Base-by-base conservation (phyloP, 2,113 vertebrate species). In the Cynocephalus volans region DNA sequence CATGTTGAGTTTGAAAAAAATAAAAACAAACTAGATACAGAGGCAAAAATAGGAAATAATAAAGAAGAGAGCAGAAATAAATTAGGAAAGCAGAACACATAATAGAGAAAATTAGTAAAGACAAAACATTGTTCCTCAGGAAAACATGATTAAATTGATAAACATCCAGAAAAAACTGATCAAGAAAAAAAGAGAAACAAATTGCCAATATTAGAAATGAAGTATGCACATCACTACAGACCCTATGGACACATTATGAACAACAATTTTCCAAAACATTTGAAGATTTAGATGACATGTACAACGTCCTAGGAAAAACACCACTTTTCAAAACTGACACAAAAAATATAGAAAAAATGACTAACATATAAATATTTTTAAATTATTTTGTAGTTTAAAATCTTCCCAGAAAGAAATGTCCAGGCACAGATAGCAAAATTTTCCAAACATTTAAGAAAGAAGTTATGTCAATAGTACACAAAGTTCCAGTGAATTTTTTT, bases 141-240 rank as follows among this genome's bases (percentile, higher is more conserved):
- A 64, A 50, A 92, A 31, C 13, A 76, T 36, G 3, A 54, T 52
- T 50, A 54, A 73, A 79, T 9, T 45, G 21, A 92, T 88, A 73
- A 79, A 54, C 41, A 80, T 88, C 45, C 50, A 85, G 70, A 52
- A 92, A 94, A 94, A 88, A 48, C 33, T 52, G 92, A 54, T 64
- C 45, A 76, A 84, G 54, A 83, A 31, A 64, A 2, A 92, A 60
- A 54, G 6, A 67, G 1, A 21, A 54, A 77, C 5, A 24, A 36
- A 80, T 31, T 72, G 33, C 3, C 28, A 85, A 69, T 60, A 6
- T 54, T 54, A 89, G 65, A 89, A 62, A 62, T 18, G 60, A 54
- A 89, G 67, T 18, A 14, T 62, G 19, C 15, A 26, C 28, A 86
- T 60, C 58, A 62, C 8, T 45, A 33, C 24, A 65, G 48, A 69